Conservation (phyloP, 2,888 invertebrate genomes). For the Hydroisotoma schaefferi region DNA sequence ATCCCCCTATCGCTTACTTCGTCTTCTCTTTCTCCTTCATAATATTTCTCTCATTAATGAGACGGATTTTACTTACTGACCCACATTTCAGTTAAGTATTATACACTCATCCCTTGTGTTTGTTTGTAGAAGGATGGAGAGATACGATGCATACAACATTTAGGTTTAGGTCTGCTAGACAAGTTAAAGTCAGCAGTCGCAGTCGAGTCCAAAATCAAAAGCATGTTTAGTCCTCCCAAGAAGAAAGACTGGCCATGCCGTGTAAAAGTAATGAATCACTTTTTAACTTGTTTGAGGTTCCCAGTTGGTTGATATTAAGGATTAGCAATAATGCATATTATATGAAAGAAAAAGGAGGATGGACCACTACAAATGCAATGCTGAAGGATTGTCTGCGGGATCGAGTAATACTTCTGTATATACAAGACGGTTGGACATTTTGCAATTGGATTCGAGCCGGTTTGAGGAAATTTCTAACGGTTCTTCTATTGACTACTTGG, state of each 20-base stretch:
- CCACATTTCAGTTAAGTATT: conserved; percentile 1
- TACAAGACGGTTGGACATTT: neutral
- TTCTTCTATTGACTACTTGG: neutral
- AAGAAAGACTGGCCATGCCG: too few species aligned
- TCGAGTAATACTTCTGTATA: neutral
- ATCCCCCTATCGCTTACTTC: too few species aligned
- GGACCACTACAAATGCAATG: neutral
- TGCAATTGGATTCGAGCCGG: conserved; percentile 2
- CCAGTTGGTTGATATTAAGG: neutral
- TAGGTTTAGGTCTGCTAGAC: too few species aligned
- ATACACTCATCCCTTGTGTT: too few species aligned
- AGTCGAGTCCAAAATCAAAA: too few species aligned
- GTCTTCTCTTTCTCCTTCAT: neutral
- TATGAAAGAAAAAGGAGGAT: neutral
- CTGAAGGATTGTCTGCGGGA: neutral
- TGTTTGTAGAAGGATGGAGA: too few species aligned
- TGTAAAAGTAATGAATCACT: too few species aligned
- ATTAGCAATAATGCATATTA: neutral
- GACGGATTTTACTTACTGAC: conserved; percentile 6
- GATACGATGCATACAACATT: too few species aligned
- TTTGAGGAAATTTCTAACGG: conserved; percentile 3
- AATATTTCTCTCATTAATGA: neutral
- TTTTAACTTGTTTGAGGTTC: too few species aligned
- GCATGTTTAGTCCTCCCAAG: too few species aligned
- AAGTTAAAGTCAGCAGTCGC: too few species aligned